Evolutionary conservation across 2,113 vertebrate genomes (phyloP).

Genomic region (Lota lota): DNA sequence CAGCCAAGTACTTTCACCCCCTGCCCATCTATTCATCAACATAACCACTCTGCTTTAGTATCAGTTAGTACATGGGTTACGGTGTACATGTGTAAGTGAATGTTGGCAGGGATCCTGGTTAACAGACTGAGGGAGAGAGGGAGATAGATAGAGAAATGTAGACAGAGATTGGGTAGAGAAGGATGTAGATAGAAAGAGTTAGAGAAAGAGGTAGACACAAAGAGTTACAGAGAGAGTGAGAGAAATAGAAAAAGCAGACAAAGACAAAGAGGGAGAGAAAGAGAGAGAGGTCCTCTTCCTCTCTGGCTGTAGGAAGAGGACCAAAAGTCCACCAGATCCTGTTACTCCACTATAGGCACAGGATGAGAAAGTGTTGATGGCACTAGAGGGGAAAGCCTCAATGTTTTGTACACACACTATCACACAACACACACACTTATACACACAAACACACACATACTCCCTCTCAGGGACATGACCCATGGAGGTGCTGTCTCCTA

Average conservation of each 20-base stretch:
- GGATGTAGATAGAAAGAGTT: not conserved
- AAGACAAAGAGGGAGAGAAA: not conserved
- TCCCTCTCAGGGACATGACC: not conserved
- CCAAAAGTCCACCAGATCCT: conserved; percentile 40
- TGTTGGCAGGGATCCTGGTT: too few relatives aligned
- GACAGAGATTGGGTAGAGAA: not conserved
- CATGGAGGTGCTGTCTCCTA: conserved; percentile 15
- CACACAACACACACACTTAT: conserved; percentile 13
- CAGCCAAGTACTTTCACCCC: not conserved
- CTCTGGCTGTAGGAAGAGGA: conserved; percentile 28
- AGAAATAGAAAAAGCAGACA: not conserved
- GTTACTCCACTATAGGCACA: conserved; percentile 22
- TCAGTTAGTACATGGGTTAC: too few relatives aligned
- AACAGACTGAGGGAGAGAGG: too few relatives aligned
- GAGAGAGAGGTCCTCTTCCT: not conserved
- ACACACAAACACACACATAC: conserved; percentile 11
- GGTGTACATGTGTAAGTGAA: too few relatives aligned
- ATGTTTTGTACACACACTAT: conserved; percentile 39
- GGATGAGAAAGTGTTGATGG: conserved; percentile 28
- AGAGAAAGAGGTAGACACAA: not conserved
- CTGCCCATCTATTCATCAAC: not conserved
- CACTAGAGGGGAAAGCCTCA: conserved; percentile 19
- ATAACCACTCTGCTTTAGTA: too few relatives aligned
- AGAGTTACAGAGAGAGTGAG: not conserved
- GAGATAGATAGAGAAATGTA: not conserved